A percentile compares a stretch with the other conserved stretches of the same genome.
Conservation (phyloP, 2,888 invertebrate species). For the Bellardia pandia region DNA sequence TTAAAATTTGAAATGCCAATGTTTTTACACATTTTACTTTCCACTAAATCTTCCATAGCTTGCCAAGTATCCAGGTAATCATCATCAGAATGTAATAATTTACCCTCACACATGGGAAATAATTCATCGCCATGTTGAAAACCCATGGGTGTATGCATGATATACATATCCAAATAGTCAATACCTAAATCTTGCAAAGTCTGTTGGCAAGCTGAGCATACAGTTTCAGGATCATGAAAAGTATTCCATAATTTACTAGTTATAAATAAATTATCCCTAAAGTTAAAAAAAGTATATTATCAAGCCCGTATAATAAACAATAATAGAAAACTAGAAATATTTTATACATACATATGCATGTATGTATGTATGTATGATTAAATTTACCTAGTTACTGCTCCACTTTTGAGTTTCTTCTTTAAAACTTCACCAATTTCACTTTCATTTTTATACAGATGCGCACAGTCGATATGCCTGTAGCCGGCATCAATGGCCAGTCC, state of each 20-base stretch:
- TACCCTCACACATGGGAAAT: slow-evolving; percentile 87
- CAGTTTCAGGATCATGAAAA: slow-evolving; percentile 91
- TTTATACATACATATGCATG: too few relatives aligned
- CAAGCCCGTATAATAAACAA: too few relatives aligned
- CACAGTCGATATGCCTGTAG: slow-evolving; percentile 92
- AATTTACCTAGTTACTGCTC: slow-evolving; percentile 76
- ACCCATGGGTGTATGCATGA: slow-evolving; percentile 96
- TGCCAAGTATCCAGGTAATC: slow-evolving; percentile 91
- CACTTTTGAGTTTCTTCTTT: slow-evolving; percentile 87
- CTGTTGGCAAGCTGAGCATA: slow-evolving; percentile 87
- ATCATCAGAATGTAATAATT: slow-evolving; percentile 86
- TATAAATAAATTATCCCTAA: slow-evolving; percentile 88
- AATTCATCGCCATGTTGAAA: slow-evolving; percentile 90
- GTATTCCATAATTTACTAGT: slow-evolving; percentile 95
- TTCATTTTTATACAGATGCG: slow-evolving; percentile 89
- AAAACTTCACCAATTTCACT: slow-evolving; percentile 90
- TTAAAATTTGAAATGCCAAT: slow-evolving; percentile 92
- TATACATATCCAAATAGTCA: slow-evolving; percentile 92
- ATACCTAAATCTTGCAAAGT: slow-evolving; percentile 90
- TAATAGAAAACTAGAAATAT: too few relatives aligned
- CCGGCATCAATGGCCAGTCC: slow-evolving; percentile 90
- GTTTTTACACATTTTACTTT: slow-evolving; percentile 87
- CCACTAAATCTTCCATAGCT: slow-evolving; percentile 89
- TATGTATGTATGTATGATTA: background rate
- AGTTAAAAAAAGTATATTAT: background rate